A percentile compares a stretch with the other conserved stretches of the same genome.
phyloP scores from a whole-genome alignment of 2,797 vertebrate genomes.

The Ceryle rudis region DNA sequence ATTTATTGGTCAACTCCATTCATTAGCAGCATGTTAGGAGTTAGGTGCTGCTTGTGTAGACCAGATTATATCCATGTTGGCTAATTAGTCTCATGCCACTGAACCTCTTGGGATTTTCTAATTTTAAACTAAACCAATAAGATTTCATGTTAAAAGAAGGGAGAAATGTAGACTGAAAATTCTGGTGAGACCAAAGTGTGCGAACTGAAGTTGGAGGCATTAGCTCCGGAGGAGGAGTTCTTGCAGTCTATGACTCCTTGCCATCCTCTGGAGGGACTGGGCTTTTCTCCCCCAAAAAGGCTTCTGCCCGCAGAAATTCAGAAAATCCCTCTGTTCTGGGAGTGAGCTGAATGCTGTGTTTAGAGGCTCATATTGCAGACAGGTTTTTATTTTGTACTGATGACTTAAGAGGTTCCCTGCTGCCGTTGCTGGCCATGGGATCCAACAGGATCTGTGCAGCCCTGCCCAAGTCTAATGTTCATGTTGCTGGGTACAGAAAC shows the following conservation, averaged over 20 bases:
- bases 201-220: background rate
- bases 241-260: background rate
- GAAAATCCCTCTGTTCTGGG: background rate
- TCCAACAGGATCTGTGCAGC: rapidly evolving
- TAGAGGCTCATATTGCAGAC: background rate
- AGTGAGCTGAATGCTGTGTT: background rate
- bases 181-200: background rate
- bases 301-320: background rate
- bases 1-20: background rate
- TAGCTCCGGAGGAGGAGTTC: background rate
- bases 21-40: background rate
- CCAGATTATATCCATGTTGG: background rate
- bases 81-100: conserved; percentile 2
- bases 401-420: background rate
- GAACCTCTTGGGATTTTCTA: background rate
- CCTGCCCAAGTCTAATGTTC: background rate
- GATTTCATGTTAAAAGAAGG: background rate
- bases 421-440: rapidly evolving
- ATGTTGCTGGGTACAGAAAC: background rate
- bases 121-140: background rate
- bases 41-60: background rate
- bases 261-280: background rate
- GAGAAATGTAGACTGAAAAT: background rate
- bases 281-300: background rate
- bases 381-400: background rate